Conservation (phyloP, 1,140 invertebrate genomes). For the Acromyrmex echinatior region DNA sequence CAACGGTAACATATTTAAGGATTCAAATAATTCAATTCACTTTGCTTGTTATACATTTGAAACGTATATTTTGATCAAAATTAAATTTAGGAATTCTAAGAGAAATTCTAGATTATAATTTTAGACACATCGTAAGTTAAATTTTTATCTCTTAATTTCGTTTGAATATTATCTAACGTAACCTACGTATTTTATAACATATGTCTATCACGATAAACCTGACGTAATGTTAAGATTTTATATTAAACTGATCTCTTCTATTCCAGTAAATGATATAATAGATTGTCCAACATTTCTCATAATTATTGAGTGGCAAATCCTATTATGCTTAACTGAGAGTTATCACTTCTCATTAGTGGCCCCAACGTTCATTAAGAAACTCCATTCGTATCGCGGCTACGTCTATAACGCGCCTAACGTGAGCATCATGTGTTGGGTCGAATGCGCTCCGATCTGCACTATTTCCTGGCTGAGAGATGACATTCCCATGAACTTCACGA, state of each 20-base stretch:
- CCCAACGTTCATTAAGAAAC: slow-evolving; percentile 94
- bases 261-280: neutral
- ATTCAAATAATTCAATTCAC: neutral
- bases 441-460: slow-evolving; percentile 94
- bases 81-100: neutral
- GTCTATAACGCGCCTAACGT: slow-evolving; percentile 92
- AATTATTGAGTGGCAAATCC: slow-evolving; percentile 23
- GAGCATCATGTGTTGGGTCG: slow-evolving; percentile 94
- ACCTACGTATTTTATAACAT: neutral
- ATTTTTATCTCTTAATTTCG: neutral
- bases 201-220: neutral
- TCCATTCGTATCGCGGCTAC: slow-evolving; percentile 93
- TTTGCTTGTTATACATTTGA: neutral
- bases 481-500: slow-evolving; percentile 88
- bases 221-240: neutral
- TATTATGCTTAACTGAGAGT: slow-evolving; percentile 38
- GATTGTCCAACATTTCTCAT: slow-evolving; percentile 1
- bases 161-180: neutral
- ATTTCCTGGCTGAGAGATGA: slow-evolving; percentile 94
- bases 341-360: slow-evolving; percentile 89
- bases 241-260: neutral
- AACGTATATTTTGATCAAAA: neutral
- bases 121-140: neutral
- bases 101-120: neutral
- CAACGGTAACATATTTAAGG: neutral